Percentiles rank a stretch among this genome's conserved stretches.
Conservation (phyloP, 1,140 invertebrate species). For the Calycopis cecrops region DNA sequence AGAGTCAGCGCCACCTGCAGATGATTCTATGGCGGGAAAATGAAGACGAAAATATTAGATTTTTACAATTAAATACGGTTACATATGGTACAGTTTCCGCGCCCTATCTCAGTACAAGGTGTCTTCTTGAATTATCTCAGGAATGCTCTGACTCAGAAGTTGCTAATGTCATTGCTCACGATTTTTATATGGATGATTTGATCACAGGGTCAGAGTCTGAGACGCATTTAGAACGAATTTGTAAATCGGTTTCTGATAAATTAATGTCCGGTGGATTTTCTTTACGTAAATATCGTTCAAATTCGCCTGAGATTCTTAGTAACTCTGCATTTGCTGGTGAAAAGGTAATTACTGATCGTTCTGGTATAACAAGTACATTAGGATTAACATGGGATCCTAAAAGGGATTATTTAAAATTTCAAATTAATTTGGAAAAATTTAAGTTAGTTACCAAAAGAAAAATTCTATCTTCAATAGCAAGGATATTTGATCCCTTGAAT, state of each 20-base stretch:
- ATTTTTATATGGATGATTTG: constrained; percentile 17
- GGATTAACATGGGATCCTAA: too few species aligned
- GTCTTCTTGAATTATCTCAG: constrained; percentile 12
- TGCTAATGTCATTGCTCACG: constrained; percentile 12
- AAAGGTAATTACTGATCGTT: too few species aligned
- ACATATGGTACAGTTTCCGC: constrained; percentile 15
- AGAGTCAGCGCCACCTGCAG: constrained; percentile 13
- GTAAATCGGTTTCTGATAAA: background rate
- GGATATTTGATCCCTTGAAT: constrained; percentile 14
- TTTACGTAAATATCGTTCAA: constrained; percentile 14
- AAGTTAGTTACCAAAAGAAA: too few species aligned
- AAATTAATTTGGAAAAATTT: too few species aligned
- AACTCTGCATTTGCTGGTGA: too few species aligned
- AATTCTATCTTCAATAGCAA: background rate
- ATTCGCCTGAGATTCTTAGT: background rate
- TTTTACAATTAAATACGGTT: constrained; percentile 11
- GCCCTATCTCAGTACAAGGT: constrained; percentile 14
- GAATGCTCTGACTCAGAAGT: constrained; percentile 17
- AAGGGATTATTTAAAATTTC: too few species aligned
- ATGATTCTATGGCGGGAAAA: constrained; percentile 16
- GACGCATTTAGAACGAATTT: constrained; percentile 5
- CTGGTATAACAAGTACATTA: too few species aligned
- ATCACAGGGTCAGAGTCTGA: constrained; percentile 7
- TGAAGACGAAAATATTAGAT: background rate
- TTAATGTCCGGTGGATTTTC: constrained; percentile 6